Evolutionary conservation across 2,797 vertebrate species (phyloP).

Genomic region (Anas flavirostris): DNA sequence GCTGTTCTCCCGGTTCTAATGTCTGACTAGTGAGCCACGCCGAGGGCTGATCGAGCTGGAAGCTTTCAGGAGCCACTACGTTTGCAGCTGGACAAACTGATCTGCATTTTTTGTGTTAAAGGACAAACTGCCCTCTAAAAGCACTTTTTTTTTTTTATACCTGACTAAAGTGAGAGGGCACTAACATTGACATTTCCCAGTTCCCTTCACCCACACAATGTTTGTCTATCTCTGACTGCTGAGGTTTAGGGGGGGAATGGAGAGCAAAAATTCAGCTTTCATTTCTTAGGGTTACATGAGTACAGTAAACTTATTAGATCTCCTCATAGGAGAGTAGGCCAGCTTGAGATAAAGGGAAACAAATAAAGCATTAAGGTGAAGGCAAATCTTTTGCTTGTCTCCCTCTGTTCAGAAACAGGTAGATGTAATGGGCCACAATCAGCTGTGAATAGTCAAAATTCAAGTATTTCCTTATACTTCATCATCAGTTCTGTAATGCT

Average conservation of each 20-base stretch:
- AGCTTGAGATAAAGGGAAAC: background rate
- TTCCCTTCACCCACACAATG: background rate
- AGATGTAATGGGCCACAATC: background rate
- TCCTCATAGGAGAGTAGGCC: background rate
- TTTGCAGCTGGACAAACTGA: background rate
- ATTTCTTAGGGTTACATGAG: background rate
- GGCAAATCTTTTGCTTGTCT: background rate
- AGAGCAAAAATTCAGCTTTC: background rate
- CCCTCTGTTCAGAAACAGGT: background rate
- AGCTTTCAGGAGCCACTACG: background rate
- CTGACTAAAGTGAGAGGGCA: background rate
- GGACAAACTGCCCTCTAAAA: background rate
- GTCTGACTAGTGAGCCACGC: background rate
- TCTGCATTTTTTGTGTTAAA: background rate
- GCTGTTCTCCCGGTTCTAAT: background rate
- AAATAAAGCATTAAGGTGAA: background rate
- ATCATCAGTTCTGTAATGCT: background rate
- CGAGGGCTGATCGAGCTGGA: background rate
- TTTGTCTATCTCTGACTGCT: background rate
- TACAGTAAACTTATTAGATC: background rate
- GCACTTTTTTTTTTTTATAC: background rate
- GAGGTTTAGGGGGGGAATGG: background rate
- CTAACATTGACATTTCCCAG: background rate
- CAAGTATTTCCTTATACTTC: background rate
- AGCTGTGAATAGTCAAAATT: background rate